phyloP scores from a whole-genome alignment of 2,888 invertebrate species.

The Nomada fabriciana region DNA sequence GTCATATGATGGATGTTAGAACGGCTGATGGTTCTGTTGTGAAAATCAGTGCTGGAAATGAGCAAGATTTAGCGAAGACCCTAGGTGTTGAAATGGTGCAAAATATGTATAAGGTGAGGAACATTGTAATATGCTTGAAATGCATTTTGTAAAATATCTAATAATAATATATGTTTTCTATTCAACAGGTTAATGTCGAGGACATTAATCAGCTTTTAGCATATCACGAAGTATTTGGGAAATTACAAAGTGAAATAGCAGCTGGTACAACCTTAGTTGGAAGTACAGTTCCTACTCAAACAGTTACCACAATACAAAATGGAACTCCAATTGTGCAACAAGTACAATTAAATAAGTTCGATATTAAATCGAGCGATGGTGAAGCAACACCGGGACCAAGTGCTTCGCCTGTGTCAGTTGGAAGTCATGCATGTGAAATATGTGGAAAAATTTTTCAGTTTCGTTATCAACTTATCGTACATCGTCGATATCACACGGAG shows the following conservation, averaged over 20 bases:
- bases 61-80: slow-evolving; percentile 87
- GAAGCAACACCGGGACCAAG: slow-evolving; percentile 84
- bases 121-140: background rate
- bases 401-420: slow-evolving; percentile 87
- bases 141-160: background rate
- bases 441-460: slow-evolving; percentile 95
- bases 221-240: slow-evolving; percentile 94
- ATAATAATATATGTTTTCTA: slow-evolving; percentile 5
- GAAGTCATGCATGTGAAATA: slow-evolving; percentile 92
- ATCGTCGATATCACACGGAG: slow-evolving; percentile 94
- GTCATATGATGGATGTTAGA: slow-evolving; percentile 87
- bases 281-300: slow-evolving; percentile 82
- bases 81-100: slow-evolving; percentile 90
- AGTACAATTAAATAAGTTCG: slow-evolving; percentile 83
- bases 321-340: slow-evolving; percentile 82
- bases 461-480: slow-evolving; percentile 94
- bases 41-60: slow-evolving; percentile 89
- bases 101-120: slow-evolving; percentile 90
- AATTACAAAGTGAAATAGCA: slow-evolving; percentile 87
- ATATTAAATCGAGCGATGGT: slow-evolving; percentile 81
- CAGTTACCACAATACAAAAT: slow-evolving; percentile 83
- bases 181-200: slow-evolving; percentile 88
- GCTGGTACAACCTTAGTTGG: slow-evolving; percentile 84
- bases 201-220: slow-evolving; percentile 93
- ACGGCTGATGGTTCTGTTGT: slow-evolving; percentile 90